phyloP scores from a whole-genome alignment of 2,113 vertebrate species.

The Pyxicephalus adspersus region DNA sequence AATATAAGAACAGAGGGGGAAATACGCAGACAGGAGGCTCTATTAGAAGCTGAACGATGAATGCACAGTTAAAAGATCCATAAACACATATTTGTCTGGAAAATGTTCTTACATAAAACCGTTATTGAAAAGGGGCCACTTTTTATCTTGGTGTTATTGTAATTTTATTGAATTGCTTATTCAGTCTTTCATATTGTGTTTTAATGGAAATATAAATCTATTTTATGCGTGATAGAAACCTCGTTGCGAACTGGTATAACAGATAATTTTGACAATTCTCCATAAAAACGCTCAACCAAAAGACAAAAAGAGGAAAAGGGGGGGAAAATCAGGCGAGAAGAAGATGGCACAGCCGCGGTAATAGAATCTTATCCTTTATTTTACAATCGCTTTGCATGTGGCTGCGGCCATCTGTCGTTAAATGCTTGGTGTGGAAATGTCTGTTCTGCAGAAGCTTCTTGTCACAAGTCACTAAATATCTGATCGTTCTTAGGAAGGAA shows the following conservation, averaged over 20 bases:
- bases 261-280: conserved; percentile 86
- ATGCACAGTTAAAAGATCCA: conserved; percentile 87
- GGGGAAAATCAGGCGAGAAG: conserved; percentile 70
- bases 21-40: conserved; percentile 82
- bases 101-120: conserved; percentile 87
- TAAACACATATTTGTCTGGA: conserved; percentile 88
- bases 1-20: conserved; percentile 64
- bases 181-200: conserved; percentile 88
- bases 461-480: conserved; percentile 58
- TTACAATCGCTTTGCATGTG: conserved; percentile 84
- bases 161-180: conserved; percentile 90
- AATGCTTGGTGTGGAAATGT: background rate
- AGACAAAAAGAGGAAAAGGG: background rate
- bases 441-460: conserved; percentile 1
- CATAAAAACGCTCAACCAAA: conserved; percentile 82
- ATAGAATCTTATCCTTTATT: conserved; percentile 75
- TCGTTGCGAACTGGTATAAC: conserved; percentile 86
- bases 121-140: conserved; percentile 82
- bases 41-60: conserved; percentile 83
- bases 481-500: too few relatives aligned
- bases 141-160: conserved; percentile 88
- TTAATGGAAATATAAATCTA: conserved; percentile 88
- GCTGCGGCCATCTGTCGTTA: conserved; percentile 67
- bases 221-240: conserved; percentile 87
- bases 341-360: conserved; percentile 81